Percentiles rank a stretch among this genome's conserved stretches.
Conservation (phyloP, 2,113 vertebrate species). For the Nematolebias whitei region DNA sequence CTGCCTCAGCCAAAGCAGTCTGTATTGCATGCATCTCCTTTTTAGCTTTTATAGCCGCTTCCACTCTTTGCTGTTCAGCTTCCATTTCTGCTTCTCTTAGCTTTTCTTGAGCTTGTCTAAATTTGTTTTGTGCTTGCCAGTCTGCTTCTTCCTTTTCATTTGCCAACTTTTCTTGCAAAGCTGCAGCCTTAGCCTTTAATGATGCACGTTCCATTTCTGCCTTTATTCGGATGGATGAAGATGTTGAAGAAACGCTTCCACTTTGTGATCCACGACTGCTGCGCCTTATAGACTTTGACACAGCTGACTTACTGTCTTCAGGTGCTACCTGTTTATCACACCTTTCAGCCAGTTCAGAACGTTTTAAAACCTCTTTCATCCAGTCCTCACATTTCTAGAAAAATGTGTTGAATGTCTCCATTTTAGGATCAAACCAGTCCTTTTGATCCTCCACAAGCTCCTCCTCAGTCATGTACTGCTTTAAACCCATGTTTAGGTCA, state of each 20-base stretch:
- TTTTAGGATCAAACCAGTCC: conserved; percentile 3
- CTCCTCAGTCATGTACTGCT: neutral
- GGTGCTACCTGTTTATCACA: neutral
- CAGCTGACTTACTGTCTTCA: conserved; percentile 15
- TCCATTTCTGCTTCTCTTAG: conserved; percentile 27
- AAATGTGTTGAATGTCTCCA: neutral
- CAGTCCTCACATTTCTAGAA: conserved; percentile 33
- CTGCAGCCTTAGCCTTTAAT: conserved; percentile 32
- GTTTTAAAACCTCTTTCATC: conserved; percentile 40
- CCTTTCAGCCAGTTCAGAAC: neutral
- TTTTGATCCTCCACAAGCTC: neutral
- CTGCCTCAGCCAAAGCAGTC: too few species aligned
- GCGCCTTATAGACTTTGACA: neutral
- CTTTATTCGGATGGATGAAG: conserved; percentile 25
- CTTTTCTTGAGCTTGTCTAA: neutral
- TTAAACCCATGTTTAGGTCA: neutral
- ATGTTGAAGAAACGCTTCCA: neutral
- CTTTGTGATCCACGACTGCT: neutral
- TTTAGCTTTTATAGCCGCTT: conserved; percentile 29
- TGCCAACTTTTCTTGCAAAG: conserved; percentile 20
- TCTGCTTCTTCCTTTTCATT: conserved; percentile 26
- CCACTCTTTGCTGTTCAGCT: conserved; percentile 24
- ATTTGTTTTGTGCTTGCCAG: neutral
- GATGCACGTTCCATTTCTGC: conserved; percentile 33
- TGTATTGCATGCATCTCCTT: conserved; percentile 35